Evolutionary conservation across 37 sponge, comb jelly and placozoan species (phyloP).

Genomic region (Ephydatia muelleri): DNA sequence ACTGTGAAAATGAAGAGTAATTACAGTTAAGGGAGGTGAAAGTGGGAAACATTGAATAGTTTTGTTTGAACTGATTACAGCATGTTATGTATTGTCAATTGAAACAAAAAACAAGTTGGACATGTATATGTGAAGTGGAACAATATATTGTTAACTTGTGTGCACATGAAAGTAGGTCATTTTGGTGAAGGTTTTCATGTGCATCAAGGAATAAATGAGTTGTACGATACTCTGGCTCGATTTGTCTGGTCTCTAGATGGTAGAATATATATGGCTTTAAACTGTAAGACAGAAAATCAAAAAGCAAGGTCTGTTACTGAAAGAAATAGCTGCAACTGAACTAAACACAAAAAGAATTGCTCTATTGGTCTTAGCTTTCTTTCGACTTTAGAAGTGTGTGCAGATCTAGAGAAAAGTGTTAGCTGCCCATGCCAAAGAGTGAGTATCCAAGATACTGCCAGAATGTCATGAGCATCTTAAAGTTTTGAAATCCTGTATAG

Average conservation of each 20-base stretch:
- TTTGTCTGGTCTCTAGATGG: slow-evolving; percentile 23
- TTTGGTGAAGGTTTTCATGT: too few species aligned
- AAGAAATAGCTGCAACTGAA: slow-evolving; percentile 23
- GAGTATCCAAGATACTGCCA: not conserved
- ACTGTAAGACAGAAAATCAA: slow-evolving; percentile 20
- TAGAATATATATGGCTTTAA: slow-evolving; percentile 29
- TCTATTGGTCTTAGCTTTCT: slow-evolving; percentile 13
- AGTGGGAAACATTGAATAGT: too few species aligned
- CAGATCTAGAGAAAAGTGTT: not conserved
- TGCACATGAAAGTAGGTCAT: not conserved
- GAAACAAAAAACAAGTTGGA: too few species aligned
- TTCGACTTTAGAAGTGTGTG: slow-evolving; percentile 1
- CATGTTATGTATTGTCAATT: too few species aligned
- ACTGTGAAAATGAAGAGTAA: too few species aligned
- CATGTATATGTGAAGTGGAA: too few species aligned
- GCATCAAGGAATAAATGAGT: slow-evolving; percentile 46
- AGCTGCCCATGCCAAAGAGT: not conserved
- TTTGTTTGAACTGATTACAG: too few species aligned
- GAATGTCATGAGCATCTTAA: not conserved
- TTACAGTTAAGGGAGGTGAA: too few species aligned
- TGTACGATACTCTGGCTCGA: slow-evolving; percentile 10
- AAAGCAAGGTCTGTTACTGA: slow-evolving; percentile 17
- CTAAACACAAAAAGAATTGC: slow-evolving; percentile 28
- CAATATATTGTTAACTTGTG: too few species aligned
- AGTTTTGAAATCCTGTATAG: not conserved